Evolutionary conservation across 2,888 invertebrate species (phyloP).

Genomic region (Conops quadrifasciatus): DNA sequence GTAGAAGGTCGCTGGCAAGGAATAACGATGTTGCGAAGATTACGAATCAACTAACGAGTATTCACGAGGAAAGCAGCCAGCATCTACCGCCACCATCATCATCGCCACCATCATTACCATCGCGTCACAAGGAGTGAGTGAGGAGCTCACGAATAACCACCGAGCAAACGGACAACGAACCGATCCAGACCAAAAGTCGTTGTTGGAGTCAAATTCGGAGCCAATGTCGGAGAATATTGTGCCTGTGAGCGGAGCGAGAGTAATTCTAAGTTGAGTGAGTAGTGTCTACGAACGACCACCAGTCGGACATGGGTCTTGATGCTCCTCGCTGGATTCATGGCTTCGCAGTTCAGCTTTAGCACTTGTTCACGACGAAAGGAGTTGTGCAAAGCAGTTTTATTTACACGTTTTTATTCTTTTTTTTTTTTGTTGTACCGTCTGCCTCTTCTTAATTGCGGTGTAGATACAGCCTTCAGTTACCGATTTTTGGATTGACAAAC

Average conservation of each 20-base stretch:
- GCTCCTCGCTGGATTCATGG: conserved; percentile 42
- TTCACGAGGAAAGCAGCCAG: conserved; percentile 11
- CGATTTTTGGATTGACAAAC: conserved; percentile 21
- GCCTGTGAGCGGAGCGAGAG: conserved; percentile 12
- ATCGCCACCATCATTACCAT: too few relatives aligned
- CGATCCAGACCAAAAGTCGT: conserved; percentile 4
- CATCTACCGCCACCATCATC: background rate
- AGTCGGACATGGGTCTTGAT: conserved; percentile 36
- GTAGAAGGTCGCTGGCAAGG: conserved; percentile 9
- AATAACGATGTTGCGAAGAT: conserved; percentile 7
- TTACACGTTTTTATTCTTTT: conserved; percentile 34
- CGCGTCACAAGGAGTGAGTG: background rate
- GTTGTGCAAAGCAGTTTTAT: conserved; percentile 23
- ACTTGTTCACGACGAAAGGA: conserved; percentile 48
- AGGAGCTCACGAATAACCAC: conserved; percentile 6
- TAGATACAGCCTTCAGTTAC: conserved; percentile 45
- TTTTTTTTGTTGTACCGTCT: conserved; percentile 22
- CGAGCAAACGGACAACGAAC: conserved; percentile 15
- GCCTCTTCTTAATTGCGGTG: conserved; percentile 39
- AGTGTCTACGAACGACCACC: conserved; percentile 7
- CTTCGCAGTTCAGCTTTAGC: conserved; percentile 50
- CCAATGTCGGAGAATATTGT: background rate
- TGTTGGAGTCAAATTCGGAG: conserved; percentile 6
- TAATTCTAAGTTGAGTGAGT: conserved; percentile 22
- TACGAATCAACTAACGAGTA: conserved; percentile 1